phyloP scores from a whole-genome alignment of 2,888 invertebrate genomes.

The Amitus sp. region DNA sequence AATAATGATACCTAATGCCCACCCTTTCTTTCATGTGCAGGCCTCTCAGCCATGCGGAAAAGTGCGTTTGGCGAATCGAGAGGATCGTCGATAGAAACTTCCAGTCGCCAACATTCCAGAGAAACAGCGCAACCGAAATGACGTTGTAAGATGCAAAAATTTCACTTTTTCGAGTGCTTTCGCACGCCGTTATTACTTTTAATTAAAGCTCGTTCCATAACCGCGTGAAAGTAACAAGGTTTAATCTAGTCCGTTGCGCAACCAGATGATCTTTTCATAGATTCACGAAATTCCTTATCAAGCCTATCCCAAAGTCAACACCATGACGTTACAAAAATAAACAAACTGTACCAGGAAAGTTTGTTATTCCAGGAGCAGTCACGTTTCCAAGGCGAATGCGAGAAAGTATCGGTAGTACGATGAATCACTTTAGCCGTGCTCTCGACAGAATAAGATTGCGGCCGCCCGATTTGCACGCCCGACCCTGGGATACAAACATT shows the following conservation, averaged over 20 bases:
- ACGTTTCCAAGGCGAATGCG: constrained; percentile 16
- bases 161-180: not conserved
- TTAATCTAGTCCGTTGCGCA: not conserved
- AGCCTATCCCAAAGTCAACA: not conserved
- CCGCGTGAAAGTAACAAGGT: not conserved
- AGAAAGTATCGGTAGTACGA: constrained; percentile 36
- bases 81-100: not conserved
- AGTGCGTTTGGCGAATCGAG: not conserved
- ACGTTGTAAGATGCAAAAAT: not conserved
- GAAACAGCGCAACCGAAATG: not conserved
- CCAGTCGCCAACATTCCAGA: constrained; percentile 1
- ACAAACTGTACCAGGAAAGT: no score
- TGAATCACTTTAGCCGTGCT: constrained; percentile 44
- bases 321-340: not conserved
- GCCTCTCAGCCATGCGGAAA: not conserved
- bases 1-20: no score
- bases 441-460: constrained; percentile 45
- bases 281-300: not conserved
- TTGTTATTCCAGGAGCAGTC: constrained; percentile 27
- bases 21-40: not conserved
- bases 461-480: constrained; percentile 44
- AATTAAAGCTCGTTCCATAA: not conserved
- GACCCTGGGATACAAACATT: constrained; percentile 19
- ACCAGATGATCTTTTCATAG: not conserved
- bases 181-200: not conserved